These are phyloP conservation scores for Catharus fuscescens DNA, from an alignment of 2,113 vertebrate genomes.

Conservation along the genomic window DNA sequence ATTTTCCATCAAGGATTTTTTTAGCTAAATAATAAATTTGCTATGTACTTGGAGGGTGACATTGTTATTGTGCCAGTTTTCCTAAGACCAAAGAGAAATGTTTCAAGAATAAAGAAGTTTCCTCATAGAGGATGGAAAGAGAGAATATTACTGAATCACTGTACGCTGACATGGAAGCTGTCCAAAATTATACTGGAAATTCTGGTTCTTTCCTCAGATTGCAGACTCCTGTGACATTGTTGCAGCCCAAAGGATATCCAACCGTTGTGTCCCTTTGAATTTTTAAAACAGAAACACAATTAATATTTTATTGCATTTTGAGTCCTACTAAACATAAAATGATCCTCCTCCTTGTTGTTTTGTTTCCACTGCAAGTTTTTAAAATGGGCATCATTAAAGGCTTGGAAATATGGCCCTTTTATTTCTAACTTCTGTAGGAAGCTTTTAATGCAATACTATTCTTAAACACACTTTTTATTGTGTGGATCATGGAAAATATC, in stretches of 20 bases:
- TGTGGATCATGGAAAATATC: background rate
- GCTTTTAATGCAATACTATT: background rate
- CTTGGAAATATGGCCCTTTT: background rate
- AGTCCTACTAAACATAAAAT: background rate
- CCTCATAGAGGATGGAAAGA: background rate
- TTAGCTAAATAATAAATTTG: background rate
- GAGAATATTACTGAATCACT: background rate
- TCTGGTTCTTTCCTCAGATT: background rate
- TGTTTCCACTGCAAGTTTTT: background rate
- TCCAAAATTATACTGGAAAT: background rate
- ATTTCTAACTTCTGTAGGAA: background rate
- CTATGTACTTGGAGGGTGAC: background rate
- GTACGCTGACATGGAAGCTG: background rate
- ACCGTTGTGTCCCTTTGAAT: background rate
- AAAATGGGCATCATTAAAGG: background rate
- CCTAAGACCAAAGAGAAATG: too few relatives aligned
- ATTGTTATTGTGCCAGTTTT: background rate
- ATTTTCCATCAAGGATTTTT: background rate
- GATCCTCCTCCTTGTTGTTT: background rate
- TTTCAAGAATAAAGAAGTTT: background rate
- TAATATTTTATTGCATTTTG: constrained; percentile 37
- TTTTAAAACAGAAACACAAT: constrained; percentile 28
- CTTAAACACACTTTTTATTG: background rate
- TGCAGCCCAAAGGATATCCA: background rate
- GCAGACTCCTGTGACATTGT: background rate